Evolutionary conservation across 2,113 vertebrate genomes (phyloP).

Genomic region (Acrocephalus kingi): DNA sequence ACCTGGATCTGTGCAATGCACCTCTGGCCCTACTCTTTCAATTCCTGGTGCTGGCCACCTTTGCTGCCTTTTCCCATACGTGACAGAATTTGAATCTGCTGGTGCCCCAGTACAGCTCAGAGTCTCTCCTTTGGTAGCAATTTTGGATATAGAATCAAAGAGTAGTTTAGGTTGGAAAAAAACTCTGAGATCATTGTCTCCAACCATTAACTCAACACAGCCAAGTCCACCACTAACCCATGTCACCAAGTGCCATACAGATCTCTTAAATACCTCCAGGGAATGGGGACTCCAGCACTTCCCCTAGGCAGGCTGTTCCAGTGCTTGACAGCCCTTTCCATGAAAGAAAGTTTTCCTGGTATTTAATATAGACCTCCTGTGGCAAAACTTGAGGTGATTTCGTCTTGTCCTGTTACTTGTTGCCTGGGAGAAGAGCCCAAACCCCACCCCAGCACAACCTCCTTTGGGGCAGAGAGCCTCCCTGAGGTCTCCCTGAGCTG

Average conservation of each 20-base stretch:
- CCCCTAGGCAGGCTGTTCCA: background rate
- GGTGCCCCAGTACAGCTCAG: background rate
- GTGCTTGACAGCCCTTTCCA: background rate
- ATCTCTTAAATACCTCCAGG: background rate
- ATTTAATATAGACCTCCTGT: background rate
- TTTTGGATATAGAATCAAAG: background rate
- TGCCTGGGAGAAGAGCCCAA: background rate
- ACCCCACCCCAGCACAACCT: background rate
- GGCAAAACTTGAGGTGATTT: background rate
- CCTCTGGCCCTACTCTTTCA: background rate
- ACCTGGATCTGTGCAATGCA: accelerated
- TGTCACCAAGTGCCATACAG: background rate
- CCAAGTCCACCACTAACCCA: background rate
- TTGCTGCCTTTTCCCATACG: accelerated
- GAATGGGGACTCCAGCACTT: background rate
- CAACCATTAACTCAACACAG: background rate
- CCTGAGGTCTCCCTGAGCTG: background rate
- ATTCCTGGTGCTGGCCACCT: background rate
- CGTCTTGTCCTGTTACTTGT: background rate
- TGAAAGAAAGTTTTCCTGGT: background rate
- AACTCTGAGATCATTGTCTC: background rate
- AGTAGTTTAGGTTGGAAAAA: background rate
- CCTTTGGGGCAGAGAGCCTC: background rate
- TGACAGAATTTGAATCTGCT: background rate
- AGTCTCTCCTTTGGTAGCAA: background rate